Base-by-base conservation (phyloP, 2,797 vertebrate species). In the Valencia hispanica region DNA sequence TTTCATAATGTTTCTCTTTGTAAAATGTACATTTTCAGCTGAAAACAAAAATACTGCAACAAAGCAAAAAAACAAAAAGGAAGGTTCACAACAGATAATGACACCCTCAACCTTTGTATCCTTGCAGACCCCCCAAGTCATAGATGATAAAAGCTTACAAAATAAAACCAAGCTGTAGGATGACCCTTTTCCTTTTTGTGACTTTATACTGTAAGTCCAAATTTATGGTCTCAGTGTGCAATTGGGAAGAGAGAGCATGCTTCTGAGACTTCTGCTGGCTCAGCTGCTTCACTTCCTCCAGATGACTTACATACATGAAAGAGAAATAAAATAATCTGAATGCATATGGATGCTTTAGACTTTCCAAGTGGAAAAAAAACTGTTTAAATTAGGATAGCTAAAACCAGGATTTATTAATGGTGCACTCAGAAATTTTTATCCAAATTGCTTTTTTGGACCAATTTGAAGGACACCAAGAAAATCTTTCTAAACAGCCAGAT, bases 351-450 rank as follows among this genome's bases (percentile, higher is more conserved):
- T 66, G 1, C 51, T 50, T 63, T 57, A 1, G 27, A 78, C 72
- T 55, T 41, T 74, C 25, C 39, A 66, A 48, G n/a, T 69, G 41
- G 43, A 72, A 68, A 72, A 55, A 65, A 68, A 78, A 68, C 11
- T 1, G 25, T 32, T 48, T 1, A 17, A 68, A 78, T 78, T 50
- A n/a, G 65, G n/a, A 69, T 50, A 32, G 36, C 18, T 45, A 61
- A 57, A 61, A 27, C 36, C 18, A 9, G 63, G 25, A 77, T 47
- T 77, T 73, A 10, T 77, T 32, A 27, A 32, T 2, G 43, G 22
- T 47, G 22, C 22, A 18, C 39, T 69, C 30, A 68, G 15, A 47
- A 68, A 68, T 47, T 55, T 68, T 1, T 39, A 11, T 57, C 36
- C 20, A 55, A 5, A 15, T 68, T 59, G 36, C 0, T 3, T 25